A percentile compares a stretch with the other conserved stretches of the same genome.
Evolutionary conservation across 2,888 invertebrate species (phyloP).

Genomic region (Anthrax anthrax): DNA sequence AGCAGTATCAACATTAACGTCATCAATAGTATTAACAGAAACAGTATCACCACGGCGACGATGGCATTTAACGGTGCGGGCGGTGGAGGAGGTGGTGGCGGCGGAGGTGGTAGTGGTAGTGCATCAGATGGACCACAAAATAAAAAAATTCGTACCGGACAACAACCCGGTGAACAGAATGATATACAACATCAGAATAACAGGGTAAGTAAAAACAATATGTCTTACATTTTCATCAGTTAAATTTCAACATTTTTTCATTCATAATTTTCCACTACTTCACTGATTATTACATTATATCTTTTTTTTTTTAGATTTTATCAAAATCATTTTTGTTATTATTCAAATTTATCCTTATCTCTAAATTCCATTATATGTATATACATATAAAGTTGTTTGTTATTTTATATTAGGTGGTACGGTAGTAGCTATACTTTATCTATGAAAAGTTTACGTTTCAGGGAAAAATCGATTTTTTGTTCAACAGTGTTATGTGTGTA

Average conservation of each 20-base stretch:
- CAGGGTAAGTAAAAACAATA: constrained; percentile 3
- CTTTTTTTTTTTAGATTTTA: too few species aligned
- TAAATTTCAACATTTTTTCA: too few species aligned
- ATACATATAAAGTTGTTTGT: too few species aligned
- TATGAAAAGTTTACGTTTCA: background rate
- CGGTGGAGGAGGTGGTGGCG: constrained; percentile 20
- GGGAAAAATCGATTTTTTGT: background rate
- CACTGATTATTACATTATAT: too few species aligned
- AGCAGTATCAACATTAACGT: constrained; percentile 6
- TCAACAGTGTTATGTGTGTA: background rate
- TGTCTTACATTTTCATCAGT: too few species aligned
- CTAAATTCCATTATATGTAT: too few species aligned
- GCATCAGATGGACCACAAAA: constrained; percentile 33
- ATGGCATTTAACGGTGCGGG: constrained; percentile 24
- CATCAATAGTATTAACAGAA: background rate
- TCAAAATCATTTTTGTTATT: too few species aligned
- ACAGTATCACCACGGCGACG: constrained; percentile 26
- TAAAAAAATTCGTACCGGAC: constrained; percentile 33
- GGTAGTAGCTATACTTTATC: too few species aligned
- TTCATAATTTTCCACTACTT: too few species aligned
- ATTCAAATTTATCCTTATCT: too few species aligned
- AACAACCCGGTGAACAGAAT: constrained; percentile 26
- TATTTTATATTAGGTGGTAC: too few species aligned
- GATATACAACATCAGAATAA: constrained; percentile 5
- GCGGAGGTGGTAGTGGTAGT: constrained; percentile 26